These are phyloP conservation scores for Anguilla pacifica DNA, from an alignment of 2,797 vertebrate species.

Conservation along the genomic window DNA sequence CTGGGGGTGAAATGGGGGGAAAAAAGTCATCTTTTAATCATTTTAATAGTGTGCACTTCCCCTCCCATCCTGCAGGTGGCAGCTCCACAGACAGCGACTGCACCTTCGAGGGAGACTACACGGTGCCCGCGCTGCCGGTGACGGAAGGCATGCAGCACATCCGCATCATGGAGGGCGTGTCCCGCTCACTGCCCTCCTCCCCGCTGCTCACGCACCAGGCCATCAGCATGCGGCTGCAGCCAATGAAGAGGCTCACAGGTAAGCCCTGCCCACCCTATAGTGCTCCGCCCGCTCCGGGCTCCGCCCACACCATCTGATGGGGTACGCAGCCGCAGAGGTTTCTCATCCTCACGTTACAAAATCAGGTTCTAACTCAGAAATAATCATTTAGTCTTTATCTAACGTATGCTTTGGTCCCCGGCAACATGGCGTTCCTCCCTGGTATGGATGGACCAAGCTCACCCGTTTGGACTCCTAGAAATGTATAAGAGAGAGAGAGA, in stretches of 20 bases:
- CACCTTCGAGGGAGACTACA: constrained; percentile 92
- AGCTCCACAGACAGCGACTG: constrained; percentile 94
- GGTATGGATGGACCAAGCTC: no score
- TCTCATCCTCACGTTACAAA: no score
- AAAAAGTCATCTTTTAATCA: no score
- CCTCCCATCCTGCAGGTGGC: constrained; percentile 79
- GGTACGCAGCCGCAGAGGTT: background rate
- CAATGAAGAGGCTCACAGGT: constrained; percentile 92
- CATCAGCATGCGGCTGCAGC: constrained; percentile 89
- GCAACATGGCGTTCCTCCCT: no score
- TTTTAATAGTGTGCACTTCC: background rate
- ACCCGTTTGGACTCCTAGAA: no score
- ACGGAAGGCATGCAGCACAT: constrained; percentile 98
- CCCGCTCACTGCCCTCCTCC: constrained; percentile 96
- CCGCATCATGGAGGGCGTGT: constrained; percentile 98
- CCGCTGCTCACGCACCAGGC: constrained; percentile 95
- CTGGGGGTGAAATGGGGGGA: no score
- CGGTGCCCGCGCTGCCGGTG: constrained; percentile 83
- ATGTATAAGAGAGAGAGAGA: no score
- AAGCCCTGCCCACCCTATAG: constrained; percentile 26
- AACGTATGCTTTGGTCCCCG: no score
- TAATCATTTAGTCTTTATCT: no score
- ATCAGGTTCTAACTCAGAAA: no score
- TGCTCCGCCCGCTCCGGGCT: background rate
- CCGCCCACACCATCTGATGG: background rate